Evolutionary conservation across 2,888 invertebrate species (phyloP).

Genomic region (Andrena flavipes): DNA sequence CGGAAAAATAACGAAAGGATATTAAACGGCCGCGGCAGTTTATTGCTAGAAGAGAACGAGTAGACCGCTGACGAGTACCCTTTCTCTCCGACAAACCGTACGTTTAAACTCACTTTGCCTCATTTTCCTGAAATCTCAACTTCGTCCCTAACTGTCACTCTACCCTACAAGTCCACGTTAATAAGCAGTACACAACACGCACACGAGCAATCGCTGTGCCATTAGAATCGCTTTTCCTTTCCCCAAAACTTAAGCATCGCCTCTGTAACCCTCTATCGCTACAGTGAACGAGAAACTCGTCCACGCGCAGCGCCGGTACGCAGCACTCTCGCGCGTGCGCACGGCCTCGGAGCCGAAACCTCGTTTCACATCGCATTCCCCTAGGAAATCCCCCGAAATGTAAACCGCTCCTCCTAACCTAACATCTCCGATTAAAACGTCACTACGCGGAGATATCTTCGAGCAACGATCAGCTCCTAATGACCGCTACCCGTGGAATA

Average conservation of each 20-base stretch:
- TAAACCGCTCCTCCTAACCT: background rate
- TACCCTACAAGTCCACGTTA: background rate
- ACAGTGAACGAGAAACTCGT: no score
- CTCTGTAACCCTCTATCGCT: no score
- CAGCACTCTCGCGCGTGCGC: no score
- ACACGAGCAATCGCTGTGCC: background rate
- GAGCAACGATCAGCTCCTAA: slow-evolving; percentile 22
- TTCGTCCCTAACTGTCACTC: slow-evolving; percentile 43
- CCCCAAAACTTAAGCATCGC: slow-evolving; percentile 26
- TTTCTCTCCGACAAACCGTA: slow-evolving; percentile 42
- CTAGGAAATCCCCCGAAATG: no score
- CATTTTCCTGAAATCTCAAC: no score
- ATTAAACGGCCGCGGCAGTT: slow-evolving; percentile 52
- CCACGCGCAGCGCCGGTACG: no score
- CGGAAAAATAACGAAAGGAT: slow-evolving; percentile 52
- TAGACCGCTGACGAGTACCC: slow-evolving; percentile 38
- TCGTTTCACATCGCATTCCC: no score
- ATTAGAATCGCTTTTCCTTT: slow-evolving; percentile 32
- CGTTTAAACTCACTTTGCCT: no score
- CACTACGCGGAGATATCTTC: background rate
- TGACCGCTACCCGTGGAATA: background rate
- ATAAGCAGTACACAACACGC: background rate
- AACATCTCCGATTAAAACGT: slow-evolving; percentile 33
- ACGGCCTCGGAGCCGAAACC: no score
- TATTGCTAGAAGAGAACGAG: slow-evolving; percentile 48